Evolutionary conservation across 2,113 vertebrate genomes (phyloP), one percentile per base, ranked within the genome.

Genomic region (Epinephelus moara): DNA sequence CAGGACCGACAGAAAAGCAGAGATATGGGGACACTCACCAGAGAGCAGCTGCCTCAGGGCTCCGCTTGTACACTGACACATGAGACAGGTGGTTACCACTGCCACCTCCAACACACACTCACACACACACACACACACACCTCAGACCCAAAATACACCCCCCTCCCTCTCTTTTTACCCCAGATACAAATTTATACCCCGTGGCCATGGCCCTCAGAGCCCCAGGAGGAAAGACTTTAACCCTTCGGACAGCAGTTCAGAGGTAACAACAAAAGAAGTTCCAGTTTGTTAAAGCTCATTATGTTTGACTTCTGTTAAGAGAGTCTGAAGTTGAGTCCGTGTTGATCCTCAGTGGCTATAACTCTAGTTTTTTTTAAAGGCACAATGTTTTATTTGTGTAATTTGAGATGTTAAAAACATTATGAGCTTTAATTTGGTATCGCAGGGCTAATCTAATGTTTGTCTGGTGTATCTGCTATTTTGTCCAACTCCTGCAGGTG

Each of bases 1-100:
- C 40, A 76, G 56, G 40, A 64, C 33, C 59, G 21, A 80, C 40
- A 81, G 19, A 57, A 78, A 81, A 82, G 57, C 72, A 77, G 62
- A 78, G 66, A 75, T 27, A 59, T 63, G 53, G 10, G 68, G 64
- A 88, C 70, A 95, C 95, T 95, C 91, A 96, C 95, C 95, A 93
- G 90, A 85, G 80, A 91, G 90, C 89, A 92, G 93, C 93, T 92
- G 94, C 87, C 83, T 90, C 50, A 66, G 82, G 60, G 56, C 76
- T 89, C 62, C 11, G 17, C 81, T 37, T 63, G 81, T 56, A 55
- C 72, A 84, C 87, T 93, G 95, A 96, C 87, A 95, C 70, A 80
- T 61, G 91, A 92, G 92, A 94, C 92, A 57, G 76, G 74, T 74
- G 75, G 52, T 15, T 68, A 78, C 72, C 82, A 3, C 81, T 66